Conservation (phyloP, 1,140 invertebrate species). For the Procambarus clarkii region DNA sequence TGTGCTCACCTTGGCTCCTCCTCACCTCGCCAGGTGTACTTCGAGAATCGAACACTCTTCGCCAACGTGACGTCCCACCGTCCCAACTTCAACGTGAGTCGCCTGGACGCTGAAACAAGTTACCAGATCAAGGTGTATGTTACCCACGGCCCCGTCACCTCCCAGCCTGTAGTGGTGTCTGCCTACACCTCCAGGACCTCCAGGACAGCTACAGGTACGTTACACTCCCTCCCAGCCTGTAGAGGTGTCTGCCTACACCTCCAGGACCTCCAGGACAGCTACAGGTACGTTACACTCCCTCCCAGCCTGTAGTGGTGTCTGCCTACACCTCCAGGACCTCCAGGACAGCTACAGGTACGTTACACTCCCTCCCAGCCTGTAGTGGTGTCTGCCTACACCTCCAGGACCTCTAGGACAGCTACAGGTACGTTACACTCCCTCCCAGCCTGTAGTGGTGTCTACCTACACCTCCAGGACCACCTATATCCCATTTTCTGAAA, state of each 20-base stretch:
- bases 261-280: no score
- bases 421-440: background rate
- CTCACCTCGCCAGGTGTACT: constrained; percentile 31
- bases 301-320: constrained; percentile 5
- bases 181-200: constrained; percentile 20
- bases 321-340: no score
- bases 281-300: no score
- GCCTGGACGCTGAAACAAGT: constrained; percentile 26
- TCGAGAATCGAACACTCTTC: constrained; percentile 20
- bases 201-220: no score
- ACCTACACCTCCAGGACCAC: constrained; percentile 17
- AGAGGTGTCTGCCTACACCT: no score
- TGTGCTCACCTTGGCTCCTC: background rate
- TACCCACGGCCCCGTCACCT: constrained; percentile 8
- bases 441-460: background rate
- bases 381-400: no score
- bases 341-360: no score
- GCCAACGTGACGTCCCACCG: constrained; percentile 6
- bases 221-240: no score
- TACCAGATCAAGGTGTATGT: constrained; percentile 43
- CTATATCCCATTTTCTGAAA: background rate
- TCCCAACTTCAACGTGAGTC: constrained; percentile 34
- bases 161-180: background rate
- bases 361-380: no score
- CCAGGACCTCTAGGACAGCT: no score